Evolutionary conservation across 2,797 vertebrate genomes (phyloP).

Genomic region (Spheniscus humboldti): DNA sequence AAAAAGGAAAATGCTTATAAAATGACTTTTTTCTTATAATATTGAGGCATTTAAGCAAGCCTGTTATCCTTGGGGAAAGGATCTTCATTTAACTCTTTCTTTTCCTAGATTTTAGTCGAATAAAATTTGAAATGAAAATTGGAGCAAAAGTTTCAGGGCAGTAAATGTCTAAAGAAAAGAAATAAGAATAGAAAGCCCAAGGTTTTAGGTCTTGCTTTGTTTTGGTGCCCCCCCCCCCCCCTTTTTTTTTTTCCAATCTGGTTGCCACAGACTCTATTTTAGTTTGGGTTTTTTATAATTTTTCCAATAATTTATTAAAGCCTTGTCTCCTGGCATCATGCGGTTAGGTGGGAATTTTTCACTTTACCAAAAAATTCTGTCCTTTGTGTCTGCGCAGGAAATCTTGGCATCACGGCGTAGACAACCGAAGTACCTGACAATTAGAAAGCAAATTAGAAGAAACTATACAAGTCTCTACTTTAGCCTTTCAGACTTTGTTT

Average conservation of each 20-base stretch:
- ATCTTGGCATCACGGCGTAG: background rate
- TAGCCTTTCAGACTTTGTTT: background rate
- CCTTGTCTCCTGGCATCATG: background rate
- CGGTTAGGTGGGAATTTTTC: background rate
- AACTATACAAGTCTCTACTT: background rate
- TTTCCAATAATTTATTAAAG: background rate
- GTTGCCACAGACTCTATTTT: background rate
- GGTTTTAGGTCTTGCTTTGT: background rate
- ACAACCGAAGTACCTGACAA: background rate
- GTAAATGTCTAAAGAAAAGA: background rate
- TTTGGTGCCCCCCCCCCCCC: accelerated
- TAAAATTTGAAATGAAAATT: background rate
- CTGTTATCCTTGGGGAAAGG: background rate
- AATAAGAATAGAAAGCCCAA: background rate
- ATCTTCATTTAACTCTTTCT: background rate
- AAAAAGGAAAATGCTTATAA: background rate
- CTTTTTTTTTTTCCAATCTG: background rate
- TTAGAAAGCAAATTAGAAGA: background rate
- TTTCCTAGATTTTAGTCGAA: background rate
- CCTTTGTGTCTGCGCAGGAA: background rate
- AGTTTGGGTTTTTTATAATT: background rate
- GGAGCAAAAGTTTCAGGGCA: background rate
- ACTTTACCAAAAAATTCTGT: background rate
- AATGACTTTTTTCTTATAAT: background rate
- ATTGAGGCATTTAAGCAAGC: background rate